These are phyloP conservation scores for Campopleginae sp. DNA, from an alignment of 2,888 invertebrate species.

Conservation along the genomic window DNA sequence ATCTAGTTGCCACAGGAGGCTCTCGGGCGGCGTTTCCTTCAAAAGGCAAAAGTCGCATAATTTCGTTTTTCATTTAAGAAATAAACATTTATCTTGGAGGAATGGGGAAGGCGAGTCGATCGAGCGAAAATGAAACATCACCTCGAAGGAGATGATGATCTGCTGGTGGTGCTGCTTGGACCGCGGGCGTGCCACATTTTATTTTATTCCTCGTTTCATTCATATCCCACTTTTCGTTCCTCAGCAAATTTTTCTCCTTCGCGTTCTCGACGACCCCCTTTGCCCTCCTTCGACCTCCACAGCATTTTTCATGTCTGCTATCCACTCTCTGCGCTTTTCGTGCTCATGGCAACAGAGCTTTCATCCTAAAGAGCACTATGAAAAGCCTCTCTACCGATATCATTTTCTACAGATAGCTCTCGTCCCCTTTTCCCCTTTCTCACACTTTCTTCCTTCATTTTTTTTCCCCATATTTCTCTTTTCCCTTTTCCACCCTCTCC, in stretches of 20 bases:
- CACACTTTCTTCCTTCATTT: constrained; percentile 1
- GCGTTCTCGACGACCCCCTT: background rate
- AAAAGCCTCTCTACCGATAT: constrained; percentile 64
- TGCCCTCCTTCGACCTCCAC: background rate
- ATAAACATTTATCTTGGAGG: constrained; percentile 40
- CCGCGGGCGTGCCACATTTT: background rate
- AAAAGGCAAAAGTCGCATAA: constrained; percentile 1
- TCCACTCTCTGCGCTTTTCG: constrained; percentile 19
- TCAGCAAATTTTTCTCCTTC: constrained; percentile 30
- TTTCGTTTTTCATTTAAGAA: constrained; percentile 50
- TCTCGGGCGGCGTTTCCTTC: background rate
- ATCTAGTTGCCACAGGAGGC: constrained; percentile 35
- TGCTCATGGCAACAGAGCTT: constrained; percentile 47
- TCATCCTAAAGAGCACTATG: constrained; percentile 60
- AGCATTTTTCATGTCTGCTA: constrained; percentile 49
- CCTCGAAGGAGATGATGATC: background rate
- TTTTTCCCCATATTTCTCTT: background rate
- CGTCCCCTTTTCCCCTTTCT: constrained; percentile 31
- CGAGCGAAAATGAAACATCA: background rate
- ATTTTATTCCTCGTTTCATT: constrained; percentile 9
- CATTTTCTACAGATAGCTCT: constrained; percentile 55
- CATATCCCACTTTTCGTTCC: constrained; percentile 31
- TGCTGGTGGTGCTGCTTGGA: no score
- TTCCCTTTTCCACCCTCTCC: background rate
- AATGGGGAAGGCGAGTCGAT: constrained; percentile 9